phyloP scores from a whole-genome alignment of 2,797 vertebrate genomes.

The Cyprinodon diabolis region DNA sequence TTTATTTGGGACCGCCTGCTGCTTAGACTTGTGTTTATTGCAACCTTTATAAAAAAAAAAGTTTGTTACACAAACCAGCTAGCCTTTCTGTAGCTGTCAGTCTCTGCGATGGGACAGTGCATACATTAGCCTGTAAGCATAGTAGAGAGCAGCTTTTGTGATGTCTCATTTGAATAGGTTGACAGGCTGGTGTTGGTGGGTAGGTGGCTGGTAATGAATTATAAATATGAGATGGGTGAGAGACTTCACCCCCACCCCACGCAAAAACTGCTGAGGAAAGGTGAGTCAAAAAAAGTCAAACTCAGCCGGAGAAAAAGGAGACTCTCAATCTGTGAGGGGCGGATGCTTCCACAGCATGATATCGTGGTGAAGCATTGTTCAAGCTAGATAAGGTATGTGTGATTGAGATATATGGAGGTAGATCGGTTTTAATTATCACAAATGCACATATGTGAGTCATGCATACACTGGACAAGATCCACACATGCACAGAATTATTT shows the following conservation, averaged over 20 bases:
- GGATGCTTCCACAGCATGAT: conserved; percentile 18
- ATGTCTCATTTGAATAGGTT: conserved; percentile 81
- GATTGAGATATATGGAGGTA: too few species aligned
- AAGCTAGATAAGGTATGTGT: too few species aligned
- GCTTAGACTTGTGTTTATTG: conserved; percentile 27
- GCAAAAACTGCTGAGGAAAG: conserved; percentile 72
- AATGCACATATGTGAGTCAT: too few species aligned
- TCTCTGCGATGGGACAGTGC: conserved; percentile 60
- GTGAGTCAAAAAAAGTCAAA: conserved; percentile 72
- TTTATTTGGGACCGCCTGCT: conserved; percentile 3
- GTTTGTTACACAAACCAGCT: conserved; percentile 24
- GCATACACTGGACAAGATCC: too few species aligned
- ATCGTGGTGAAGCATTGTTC: too few species aligned
- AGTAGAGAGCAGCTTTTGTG: conserved; percentile 64
- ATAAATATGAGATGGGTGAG: conserved; percentile 76
- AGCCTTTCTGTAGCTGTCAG: conserved; percentile 50
- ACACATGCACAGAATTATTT: too few species aligned
- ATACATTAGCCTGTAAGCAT: conserved; percentile 56
- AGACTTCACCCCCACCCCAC: conserved; percentile 33
- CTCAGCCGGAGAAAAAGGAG: conserved; percentile 46
- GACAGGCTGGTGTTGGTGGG: conserved; percentile 73
- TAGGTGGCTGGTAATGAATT: conserved; percentile 77
- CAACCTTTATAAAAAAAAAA: conserved; percentile 17
- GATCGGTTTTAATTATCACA: too few species aligned
- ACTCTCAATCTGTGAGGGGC: conserved; percentile 41